Percentiles rank a stretch among this genome's conserved stretches.
Evolutionary conservation across 1,140 invertebrate species (phyloP).

Genomic region (Uloborus diversus): DNA sequence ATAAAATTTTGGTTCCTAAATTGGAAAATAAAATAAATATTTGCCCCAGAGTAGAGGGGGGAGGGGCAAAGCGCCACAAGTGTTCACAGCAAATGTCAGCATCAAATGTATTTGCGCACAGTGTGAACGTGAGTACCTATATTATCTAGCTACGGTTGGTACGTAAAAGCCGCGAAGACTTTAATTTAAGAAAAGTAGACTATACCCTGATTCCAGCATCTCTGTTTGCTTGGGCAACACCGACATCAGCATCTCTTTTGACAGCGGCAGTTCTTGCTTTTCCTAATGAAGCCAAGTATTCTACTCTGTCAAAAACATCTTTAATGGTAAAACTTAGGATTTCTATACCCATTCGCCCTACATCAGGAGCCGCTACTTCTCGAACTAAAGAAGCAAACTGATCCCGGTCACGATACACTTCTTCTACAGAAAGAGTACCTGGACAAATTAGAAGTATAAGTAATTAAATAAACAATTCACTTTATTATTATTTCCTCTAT

Average conservation of each 20-base stretch:
- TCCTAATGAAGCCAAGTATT: constrained; percentile 93
- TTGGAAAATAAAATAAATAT: too few species aligned
- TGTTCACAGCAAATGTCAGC: too few species aligned
- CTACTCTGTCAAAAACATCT: constrained; percentile 95
- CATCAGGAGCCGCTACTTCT: constrained; percentile 96
- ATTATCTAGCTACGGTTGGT: too few species aligned
- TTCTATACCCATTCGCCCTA: constrained; percentile 96
- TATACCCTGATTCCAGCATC: constrained; percentile 74
- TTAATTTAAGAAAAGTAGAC: too few species aligned
- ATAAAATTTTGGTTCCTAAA: too few species aligned
- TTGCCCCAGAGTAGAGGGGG: too few species aligned
- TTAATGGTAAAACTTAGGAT: constrained; percentile 98
- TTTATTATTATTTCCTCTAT: too few species aligned
- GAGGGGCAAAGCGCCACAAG: too few species aligned
- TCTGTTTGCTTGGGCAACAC: constrained; percentile 95
- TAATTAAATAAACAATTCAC: constrained; percentile 96
- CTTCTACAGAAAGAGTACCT: constrained; percentile 98
- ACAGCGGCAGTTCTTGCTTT: constrained; percentile 95
- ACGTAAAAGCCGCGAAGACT: too few species aligned
- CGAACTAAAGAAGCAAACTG: constrained; percentile 95
- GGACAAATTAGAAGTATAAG: constrained; percentile 67
- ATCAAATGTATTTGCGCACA: too few species aligned
- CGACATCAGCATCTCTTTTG: constrained; percentile 94
- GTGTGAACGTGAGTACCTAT: too few species aligned
- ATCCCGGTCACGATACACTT: constrained; percentile 96